Evolutionary conservation across 1,140 invertebrate genomes (phyloP), one percentile per base, ranked within the genome.

Genomic region (Sarcophaga peregrina): DNA sequence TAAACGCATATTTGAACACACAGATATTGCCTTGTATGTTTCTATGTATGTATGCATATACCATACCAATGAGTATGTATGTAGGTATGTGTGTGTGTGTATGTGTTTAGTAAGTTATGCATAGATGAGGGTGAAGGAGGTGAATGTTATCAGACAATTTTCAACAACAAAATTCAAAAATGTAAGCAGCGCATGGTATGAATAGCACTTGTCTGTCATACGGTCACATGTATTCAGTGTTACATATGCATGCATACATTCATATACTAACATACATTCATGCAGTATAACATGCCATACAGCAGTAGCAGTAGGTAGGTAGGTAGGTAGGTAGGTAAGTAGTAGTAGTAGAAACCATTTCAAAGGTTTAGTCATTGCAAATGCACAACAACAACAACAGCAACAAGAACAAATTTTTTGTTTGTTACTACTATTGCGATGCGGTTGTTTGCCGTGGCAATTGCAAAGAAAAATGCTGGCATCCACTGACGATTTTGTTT

Each of bases 1-100:
- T 82, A 82, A 82, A 82, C 50, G 72, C 82, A 76, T 52, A 74
- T 58, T 82, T 82, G 20, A 82, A 52, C 73, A 46, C 52, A 82
- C 75, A 75, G 72, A 75, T 82, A 17, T 45, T 48, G 72, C 7
- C 17, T 20, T 68, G 17, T 17, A 68, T 25, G 62, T 58, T 58
- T 58, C 15, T 13, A 15, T 20, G 20, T 68, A 7, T 20, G 62
- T 17, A 68, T 9, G 62, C 20, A n/a, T 62, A 4, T 20, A 68
- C 20, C 6, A 20, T 7, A 15, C 11, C 13, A 17, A n/a, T 11
- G 9, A 17, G 9, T 74, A 46, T 11, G 72, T 37, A 46, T 74
- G 73, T 37, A 25, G 13, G 52, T 58, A 13, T 58, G 13, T 58
- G 13, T 68, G 62, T 8, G 5, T 68, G 62, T 8, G 7, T 68